phyloP scores from a whole-genome alignment of 2,888 invertebrate genomes.

The Dasysyrphus albostriatus region DNA sequence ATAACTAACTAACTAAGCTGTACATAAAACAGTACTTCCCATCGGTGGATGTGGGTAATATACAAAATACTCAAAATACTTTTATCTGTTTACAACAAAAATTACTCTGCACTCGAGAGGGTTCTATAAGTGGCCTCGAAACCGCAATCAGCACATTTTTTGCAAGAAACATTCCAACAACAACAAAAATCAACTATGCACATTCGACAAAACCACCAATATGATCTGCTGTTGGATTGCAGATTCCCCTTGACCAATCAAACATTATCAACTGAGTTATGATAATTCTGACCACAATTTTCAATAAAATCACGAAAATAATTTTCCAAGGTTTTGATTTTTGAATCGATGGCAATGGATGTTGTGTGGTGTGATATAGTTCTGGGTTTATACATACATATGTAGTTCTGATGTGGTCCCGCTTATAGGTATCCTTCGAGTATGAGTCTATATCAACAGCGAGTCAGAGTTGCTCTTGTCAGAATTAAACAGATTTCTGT shows the following conservation, averaged over 20 bases:
- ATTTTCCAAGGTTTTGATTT: constrained; percentile 68
- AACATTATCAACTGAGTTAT: constrained; percentile 74
- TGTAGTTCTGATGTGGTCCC: too few species aligned
- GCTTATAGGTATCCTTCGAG: too few species aligned
- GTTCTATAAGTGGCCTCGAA: constrained; percentile 5
- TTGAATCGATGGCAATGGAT: constrained; percentile 51
- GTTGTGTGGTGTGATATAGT: neutral
- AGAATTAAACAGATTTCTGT: constrained; percentile 38
- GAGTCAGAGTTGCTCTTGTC: neutral
- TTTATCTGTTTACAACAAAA: neutral
- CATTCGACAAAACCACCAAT: constrained; percentile 30
- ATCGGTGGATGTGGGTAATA: too few species aligned
- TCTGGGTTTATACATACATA: neutral
- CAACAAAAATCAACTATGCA: constrained; percentile 21
- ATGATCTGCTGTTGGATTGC: constrained; percentile 10
- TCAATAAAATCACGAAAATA: constrained; percentile 76
- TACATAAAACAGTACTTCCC: too few species aligned
- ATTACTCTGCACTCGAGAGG: neutral
- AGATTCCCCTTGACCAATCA: constrained; percentile 59
- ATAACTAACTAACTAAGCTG: too few species aligned
- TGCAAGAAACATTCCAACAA: constrained; percentile 15
- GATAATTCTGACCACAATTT: constrained; percentile 75
- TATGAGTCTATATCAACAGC: neutral
- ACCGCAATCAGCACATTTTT: constrained; percentile 72
- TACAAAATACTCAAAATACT: too few species aligned